Evolutionary conservation across 2,113 vertebrate species (phyloP).

Genomic region (Raja brachyura): DNA sequence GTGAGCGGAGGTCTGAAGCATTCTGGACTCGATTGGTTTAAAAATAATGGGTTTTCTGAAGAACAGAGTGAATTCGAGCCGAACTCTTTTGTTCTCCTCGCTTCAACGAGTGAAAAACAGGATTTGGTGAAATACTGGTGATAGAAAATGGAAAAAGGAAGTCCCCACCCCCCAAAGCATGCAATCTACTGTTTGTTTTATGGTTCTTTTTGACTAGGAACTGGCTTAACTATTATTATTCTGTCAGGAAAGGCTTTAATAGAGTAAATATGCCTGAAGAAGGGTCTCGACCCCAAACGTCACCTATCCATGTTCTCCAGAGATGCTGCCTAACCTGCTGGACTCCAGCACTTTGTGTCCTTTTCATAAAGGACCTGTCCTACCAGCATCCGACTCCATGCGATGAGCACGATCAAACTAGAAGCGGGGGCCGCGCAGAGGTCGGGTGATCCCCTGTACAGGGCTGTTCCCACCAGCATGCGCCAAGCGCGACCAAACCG

Average conservation of each 20-base stretch:
- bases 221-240: not conserved
- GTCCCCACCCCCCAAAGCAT: not conserved
- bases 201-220: not conserved
- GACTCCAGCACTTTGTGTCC: too few relatives aligned
- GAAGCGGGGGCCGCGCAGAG: too few relatives aligned
- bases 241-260: not conserved
- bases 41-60: constrained; percentile 38
- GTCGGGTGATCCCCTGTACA: too few relatives aligned
- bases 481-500: too few relatives aligned
- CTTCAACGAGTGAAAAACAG: not conserved
- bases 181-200: not conserved
- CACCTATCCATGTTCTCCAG: too few relatives aligned
- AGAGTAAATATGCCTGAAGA: not conserved
- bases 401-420: too few relatives aligned
- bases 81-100: constrained; percentile 37
- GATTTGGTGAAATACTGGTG: not conserved
- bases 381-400: too few relatives aligned
- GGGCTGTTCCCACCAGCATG: too few relatives aligned
- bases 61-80: constrained; percentile 43
- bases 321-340: too few relatives aligned
- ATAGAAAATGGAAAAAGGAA: not conserved
- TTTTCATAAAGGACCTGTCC: too few relatives aligned
- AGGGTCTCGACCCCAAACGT: too few relatives aligned
- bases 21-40: constrained; percentile 41
- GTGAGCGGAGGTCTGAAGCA: constrained; percentile 42